phyloP scores from a whole-genome alignment of 2,888 invertebrate species.

The Ashinkailepas kermadecensis region DNA sequence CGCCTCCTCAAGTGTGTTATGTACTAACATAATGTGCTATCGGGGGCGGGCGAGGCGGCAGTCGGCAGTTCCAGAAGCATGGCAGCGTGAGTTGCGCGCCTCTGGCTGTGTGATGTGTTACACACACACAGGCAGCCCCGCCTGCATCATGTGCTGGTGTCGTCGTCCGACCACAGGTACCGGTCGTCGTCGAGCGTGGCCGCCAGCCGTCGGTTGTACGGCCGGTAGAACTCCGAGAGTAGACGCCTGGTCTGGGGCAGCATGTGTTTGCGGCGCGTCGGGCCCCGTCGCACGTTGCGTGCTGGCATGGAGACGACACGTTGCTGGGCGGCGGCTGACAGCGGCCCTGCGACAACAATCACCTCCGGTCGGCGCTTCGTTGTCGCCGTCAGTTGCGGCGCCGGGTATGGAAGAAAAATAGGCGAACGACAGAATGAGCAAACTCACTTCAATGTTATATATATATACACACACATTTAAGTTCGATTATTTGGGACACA shows the following conservation, averaged over 20 bases:
- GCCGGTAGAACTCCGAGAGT: slow-evolving; percentile 26
- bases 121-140: no score
- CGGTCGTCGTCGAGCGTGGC: slow-evolving; percentile 22
- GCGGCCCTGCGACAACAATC: slow-evolving; percentile 22
- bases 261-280: slow-evolving; percentile 21
- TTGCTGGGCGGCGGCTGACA: slow-evolving; percentile 23
- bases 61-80: no score
- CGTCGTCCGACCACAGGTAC: slow-evolving; percentile 27
- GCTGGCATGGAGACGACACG: slow-evolving; percentile 24
- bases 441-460: no score
- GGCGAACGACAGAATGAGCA: no score
- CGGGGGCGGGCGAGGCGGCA: no score
- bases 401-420: not conserved
- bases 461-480: no score
- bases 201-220: slow-evolving; percentile 26
- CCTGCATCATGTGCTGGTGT: no score
- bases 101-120: no score
- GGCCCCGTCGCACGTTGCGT: slow-evolving; percentile 1
- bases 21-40: no score
- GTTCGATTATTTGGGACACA: no score
- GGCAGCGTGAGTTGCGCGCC: no score
- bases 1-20: no score
- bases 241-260: slow-evolving; percentile 24
- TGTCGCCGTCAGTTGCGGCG: not conserved
- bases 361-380: not conserved